phyloP scores from a whole-genome alignment of 1,140 invertebrate genomes.

The Calephelis nemesis region DNA sequence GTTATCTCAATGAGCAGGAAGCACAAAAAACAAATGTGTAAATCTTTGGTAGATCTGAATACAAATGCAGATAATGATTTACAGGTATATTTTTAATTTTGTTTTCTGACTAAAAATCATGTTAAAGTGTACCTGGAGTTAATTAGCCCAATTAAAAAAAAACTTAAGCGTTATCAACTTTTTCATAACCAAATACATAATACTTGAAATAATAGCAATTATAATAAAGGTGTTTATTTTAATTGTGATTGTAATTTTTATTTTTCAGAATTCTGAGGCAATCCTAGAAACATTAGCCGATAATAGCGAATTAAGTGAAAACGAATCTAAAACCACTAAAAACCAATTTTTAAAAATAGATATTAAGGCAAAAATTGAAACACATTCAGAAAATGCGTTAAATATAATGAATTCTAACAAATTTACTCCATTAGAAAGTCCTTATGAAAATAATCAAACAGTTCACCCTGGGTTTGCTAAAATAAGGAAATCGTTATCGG shows the following conservation, averaged over 20 bases:
- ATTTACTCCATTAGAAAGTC: slow-evolving; percentile 27
- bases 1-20: slow-evolving; percentile 52
- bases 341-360: slow-evolving; percentile 16
- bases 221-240: too few relatives aligned
- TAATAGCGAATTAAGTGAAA: slow-evolving; percentile 43
- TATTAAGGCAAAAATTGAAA: slow-evolving; percentile 19
- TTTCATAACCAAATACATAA: too few relatives aligned
- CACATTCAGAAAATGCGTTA: slow-evolving; percentile 46
- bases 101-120: neutral
- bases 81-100: slow-evolving; percentile 78
- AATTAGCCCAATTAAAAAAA: too few relatives aligned
- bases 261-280: slow-evolving; percentile 82
- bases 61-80: slow-evolving; percentile 86
- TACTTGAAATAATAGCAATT: too few relatives aligned
- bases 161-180: too few relatives aligned
- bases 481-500: slow-evolving; percentile 47
- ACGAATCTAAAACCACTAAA: neutral
- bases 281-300: slow-evolving; percentile 81
- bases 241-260: neutral
- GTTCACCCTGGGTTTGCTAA: slow-evolving; percentile 31
- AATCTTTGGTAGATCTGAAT: slow-evolving; percentile 86
- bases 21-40: slow-evolving; percentile 45
- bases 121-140: too few relatives aligned
- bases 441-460: slow-evolving; percentile 9
- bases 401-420: neutral